Evolutionary conservation across 2,888 invertebrate genomes (phyloP), one percentile per base, ranked within the genome.

Genomic region (Oasisia sp.): DNA sequence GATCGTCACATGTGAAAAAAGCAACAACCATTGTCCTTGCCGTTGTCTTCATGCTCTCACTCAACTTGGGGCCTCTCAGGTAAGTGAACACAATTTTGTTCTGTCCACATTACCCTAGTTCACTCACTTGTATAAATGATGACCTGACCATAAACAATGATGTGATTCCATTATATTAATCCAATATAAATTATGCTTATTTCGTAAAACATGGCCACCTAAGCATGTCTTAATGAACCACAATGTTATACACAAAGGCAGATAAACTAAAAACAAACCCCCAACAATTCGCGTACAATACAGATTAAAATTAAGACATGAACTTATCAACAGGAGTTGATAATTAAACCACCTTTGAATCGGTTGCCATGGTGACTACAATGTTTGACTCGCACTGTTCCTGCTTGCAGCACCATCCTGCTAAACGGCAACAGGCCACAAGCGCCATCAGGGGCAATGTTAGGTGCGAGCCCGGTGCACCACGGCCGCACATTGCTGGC

Each of bases 51-150:
- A 90, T 94, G 11, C 32, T 93, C 12, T 89, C 92, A 12, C 92
- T 94, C 92, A 94, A 94, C 91, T 89, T 93, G 12, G 91, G 92
- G n/a, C 93, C 93, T 4, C 44, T 94, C 38, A 91, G 58, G 94
- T 94, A 91, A 93, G 92, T 7, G 11, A 74, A 27, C 27, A 74
- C 27, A n/a, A 9, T 50, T 50, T 2, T 50, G 50, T 50, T 50
- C 50, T 12, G 50, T 50, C 9, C 50, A 50, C 50, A 50, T 50
- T 50, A 14, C 50, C 50, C 0, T 50, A 50, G 50, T 50, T 50
- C 50, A 50, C 50, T 50, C 50, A 8, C 50, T 14, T 50, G 50
- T 50, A 12, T 50, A 50, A 50, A 50, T 50, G 5, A 50, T 0
- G 50, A 50, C 50, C 9, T 50, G 50, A 14, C 50, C 50, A 50